These are phyloP conservation scores for Euwallacea similis DNA, from an alignment of 1,140 invertebrate genomes.

Conservation along the genomic window DNA sequence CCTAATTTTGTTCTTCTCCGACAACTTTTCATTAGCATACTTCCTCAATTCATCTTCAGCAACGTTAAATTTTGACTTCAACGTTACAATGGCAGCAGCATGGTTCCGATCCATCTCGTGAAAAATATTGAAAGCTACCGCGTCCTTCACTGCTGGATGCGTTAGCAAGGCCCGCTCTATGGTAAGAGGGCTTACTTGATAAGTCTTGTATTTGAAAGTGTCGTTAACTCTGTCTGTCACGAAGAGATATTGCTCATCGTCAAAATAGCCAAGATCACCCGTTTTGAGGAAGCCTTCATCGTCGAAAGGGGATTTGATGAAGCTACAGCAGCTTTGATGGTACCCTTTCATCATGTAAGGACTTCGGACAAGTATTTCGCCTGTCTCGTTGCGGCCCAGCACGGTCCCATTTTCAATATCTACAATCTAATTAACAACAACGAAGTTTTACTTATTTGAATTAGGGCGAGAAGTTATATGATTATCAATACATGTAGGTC, in stretches of 20 bases:
- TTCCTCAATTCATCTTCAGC: conserved; percentile 34
- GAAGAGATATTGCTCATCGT: conserved; percentile 66
- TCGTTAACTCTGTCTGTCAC: conserved; percentile 77
- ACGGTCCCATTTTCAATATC: conserved; percentile 64
- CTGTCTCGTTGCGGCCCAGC: conserved; percentile 62
- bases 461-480: too few relatives aligned
- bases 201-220: conserved; percentile 68
- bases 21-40: conserved; percentile 42
- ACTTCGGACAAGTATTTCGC: conserved; percentile 71
- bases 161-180: conserved; percentile 67
- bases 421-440: conserved; percentile 53
- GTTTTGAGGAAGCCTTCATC: conserved; percentile 72
- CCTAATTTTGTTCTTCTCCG: conserved; percentile 44
- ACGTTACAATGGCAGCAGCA: conserved; percentile 62
- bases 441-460: too few relatives aligned
- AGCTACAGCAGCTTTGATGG: conserved; percentile 25
- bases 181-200: conserved; percentile 52
- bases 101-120: conserved; percentile 65
- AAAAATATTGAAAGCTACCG: conserved; percentile 69
- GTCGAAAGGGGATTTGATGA: conserved; percentile 51
- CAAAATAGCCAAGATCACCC: conserved; percentile 68
- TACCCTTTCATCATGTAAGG: conserved; percentile 55
- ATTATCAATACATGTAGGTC: too few relatives aligned
- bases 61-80: conserved; percentile 27
- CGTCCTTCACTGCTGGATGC: conserved; percentile 66